Base-by-base conservation (phyloP, 1,140 invertebrate species). In the Tachypleus tridentatus region DNA sequence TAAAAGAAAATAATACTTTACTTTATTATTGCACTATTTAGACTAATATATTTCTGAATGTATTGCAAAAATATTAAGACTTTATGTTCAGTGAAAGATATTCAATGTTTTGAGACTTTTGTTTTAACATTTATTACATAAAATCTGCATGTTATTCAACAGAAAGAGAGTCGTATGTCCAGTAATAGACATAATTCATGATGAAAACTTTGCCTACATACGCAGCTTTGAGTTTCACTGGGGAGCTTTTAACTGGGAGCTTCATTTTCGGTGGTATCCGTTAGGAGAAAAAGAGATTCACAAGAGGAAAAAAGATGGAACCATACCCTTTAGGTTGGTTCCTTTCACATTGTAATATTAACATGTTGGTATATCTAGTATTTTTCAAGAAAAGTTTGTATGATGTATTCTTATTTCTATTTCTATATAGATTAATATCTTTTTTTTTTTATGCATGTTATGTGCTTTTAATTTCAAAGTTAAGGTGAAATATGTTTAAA, bases 241-340 rank as follows among this genome's bases (percentile, higher is more conserved):
- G 91, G 96, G 95, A 6, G 95, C 91, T 0, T 96, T 98, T 73
- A 97, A 97, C 76, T 97, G 95, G 94, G 88, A 93, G 66, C 78
- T 98, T 0, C 93, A 96, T 74, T 98, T 98, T 75, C 74, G 82
- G 4, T 73, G 73, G 73, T 73, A 66, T 66, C 69, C 69, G 7
- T 67, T 73, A 78, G 83, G 67, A 81, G 83, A 53, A 76, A 68
- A 69, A 60, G 66, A 74, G n/a, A 67, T 74, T 49, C 52, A 52
- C 9, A 64, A 67, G 57, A 58, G 76, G 59, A 68, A 69, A 62
- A 65, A 82, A 60, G 82, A 87, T 71, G 81, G 84, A 0, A 84
- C 87, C 0, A 82, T 84, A 69, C 87, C 90, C 0, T 91, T 91
- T 67, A 84, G 83, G 77, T 80, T 29, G 29, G 29, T 29, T 29